Evolutionary conservation across 2,113 vertebrate genomes (phyloP), one percentile per base, ranked within the genome.

Genomic region (Vulpes ferrilata): DNA sequence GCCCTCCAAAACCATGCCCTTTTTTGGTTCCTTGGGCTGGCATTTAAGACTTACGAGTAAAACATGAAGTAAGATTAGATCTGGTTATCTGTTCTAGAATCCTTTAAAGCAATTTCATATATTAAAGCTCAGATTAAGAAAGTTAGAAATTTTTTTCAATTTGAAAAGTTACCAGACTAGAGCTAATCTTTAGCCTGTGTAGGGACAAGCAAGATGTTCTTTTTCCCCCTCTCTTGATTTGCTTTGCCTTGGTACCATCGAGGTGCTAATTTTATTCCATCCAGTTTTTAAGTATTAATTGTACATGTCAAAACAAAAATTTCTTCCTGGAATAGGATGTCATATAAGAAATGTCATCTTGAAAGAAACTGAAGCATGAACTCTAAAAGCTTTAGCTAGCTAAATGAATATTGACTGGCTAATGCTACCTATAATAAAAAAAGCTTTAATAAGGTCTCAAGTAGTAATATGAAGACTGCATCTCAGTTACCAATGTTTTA

Each of bases 261-360:
- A 97, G 38, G 53, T 97, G 48, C 90, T 97, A 98, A 98, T 97
- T 97, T 98, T 88, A 97, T 98, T 98, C 93, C 20, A 97, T 91
- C 8, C 5, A 98, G 80, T 76, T 97, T 97, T 94, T 93, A 98
- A 96, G 97, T 98, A 96, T 96, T 98, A 97, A 98, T 95, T 98
- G 85, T 96, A 76, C 27, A 11, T 98, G 74, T 97, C 94, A 98
- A 98, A 98, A 98, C 95, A 97, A 98, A 98, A 94, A 92, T 92
- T 88, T 98, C 87, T 97, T 98, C 81, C 89, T 97, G 11, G 35
- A 87, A 96, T 55, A 95, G 32, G 38, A 20, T 98, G 93, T 96
- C 74, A 92, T 78, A 94, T 97, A 94, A 98, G 96, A 98, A 98
- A 97, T 94, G 73, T 87, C 86, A 87, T 3, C 32, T 82, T 98